Evolutionary conservation across 2,113 vertebrate species (phyloP).

Genomic region (Otus sunia): DNA sequence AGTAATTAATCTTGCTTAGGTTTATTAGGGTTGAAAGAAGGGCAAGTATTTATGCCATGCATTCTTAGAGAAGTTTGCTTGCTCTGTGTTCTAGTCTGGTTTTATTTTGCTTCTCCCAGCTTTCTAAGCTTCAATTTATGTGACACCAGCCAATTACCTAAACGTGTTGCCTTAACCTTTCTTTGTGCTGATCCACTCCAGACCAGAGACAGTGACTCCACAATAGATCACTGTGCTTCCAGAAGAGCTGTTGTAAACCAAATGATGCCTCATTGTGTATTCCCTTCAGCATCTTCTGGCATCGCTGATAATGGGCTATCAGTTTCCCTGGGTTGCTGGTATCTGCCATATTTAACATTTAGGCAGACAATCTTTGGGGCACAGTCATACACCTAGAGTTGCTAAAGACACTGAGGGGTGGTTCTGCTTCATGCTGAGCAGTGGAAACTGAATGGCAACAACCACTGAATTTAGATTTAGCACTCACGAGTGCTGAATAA

Average conservation of each 20-base stretch:
- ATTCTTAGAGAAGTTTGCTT: not conserved
- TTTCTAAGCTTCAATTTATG: not conserved
- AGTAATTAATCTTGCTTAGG: constrained; percentile 7
- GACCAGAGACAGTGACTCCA: not conserved
- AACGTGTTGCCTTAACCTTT: not conserved
- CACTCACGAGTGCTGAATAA: not conserved
- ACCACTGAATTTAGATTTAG: not conserved
- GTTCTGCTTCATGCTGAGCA: not conserved
- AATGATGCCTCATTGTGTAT: not conserved
- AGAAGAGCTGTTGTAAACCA: constrained; percentile 21
- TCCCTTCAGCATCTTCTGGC: constrained; percentile 20
- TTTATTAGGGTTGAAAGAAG: not conserved
- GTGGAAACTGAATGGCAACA: not conserved
- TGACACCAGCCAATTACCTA: not conserved
- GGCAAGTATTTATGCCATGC: not conserved
- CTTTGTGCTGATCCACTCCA: constrained; percentile 16
- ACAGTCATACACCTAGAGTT: not conserved
- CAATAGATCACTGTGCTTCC: not conserved
- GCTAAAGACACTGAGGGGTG: not conserved
- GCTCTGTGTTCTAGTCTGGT: not conserved
- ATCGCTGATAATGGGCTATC: not conserved
- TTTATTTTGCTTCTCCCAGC: not conserved
- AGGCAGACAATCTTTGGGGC: not conserved
- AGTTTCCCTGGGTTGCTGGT: not conserved
- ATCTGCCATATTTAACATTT: not conserved